Evolutionary conservation across 1,140 invertebrate species (phyloP), one percentile per base, ranked within the genome.

Genomic region (Cydia amplana): DNA sequence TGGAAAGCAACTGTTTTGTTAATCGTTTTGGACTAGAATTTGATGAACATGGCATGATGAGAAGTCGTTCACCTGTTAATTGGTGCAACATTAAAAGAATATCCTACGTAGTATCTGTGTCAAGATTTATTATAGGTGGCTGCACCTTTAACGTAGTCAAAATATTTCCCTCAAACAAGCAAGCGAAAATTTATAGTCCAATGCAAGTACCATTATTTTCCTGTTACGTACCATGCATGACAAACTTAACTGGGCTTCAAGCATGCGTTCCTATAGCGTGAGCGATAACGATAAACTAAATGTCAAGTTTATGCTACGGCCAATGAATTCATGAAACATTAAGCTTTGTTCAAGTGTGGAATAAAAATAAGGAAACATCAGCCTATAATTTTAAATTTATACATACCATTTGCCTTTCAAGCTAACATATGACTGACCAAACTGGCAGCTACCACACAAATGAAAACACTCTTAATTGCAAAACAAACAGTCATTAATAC

Each of bases 201-300:
- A 18, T 5, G 51, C n/a, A 55, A 60, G n/a, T 7, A 60, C 55
- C 55, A 60, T 23, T 23, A 60, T 60, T 60, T 60, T 60, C 55
- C n/a, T 60, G 55, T 23, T 23, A 23, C 20, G 23, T 60, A 60
- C 16, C 65, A 36, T 70, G 65, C 65, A 70, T 70, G 55, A 23
- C 18, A 23, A 6, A 60, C 18, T 60, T 60, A 60, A 60, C 55
- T 51, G 16, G 5, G 16, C 23, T 70, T 36, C 28, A 70, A 70
- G 65, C 65, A 28, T 70, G 65, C 65, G 32, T 70, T 70, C 6
- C 14, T 70, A 67, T 70, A 70, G 65, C 36, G 32, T 70, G 65
- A 40, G 65, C 28, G 28, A 70, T 70, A 70, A 36, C 28, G 28
- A 70, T 70, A 70, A 36, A 67, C 7, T 70, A 70, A 70, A 70